Conservation (phyloP, 1,140 invertebrate species). For the Anastatus disparis region DNA sequence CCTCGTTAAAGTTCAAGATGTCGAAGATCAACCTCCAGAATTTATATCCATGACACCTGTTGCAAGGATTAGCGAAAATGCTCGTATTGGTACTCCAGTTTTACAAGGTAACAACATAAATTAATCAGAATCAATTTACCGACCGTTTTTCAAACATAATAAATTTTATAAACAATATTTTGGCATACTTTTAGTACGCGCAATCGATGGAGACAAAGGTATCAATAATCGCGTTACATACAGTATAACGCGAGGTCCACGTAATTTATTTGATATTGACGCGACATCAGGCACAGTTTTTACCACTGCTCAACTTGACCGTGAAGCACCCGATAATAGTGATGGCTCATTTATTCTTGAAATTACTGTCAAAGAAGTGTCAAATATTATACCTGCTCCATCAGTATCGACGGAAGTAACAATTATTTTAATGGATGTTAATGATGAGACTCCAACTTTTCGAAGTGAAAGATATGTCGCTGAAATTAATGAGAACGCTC, state of each 20-base stretch:
- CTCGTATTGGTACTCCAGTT: conserved; percentile 80
- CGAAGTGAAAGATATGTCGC: conserved; percentile 81
- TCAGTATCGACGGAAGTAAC: conserved; percentile 89
- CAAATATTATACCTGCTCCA: conserved; percentile 74
- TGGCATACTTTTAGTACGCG: conserved; percentile 73
- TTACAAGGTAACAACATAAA: conserved; percentile 81
- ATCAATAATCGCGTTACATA: conserved; percentile 90
- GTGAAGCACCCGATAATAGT: conserved; percentile 81
- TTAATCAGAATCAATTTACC: too few species aligned
- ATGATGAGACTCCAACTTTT: conserved; percentile 92
- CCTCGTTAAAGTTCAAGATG: conserved; percentile 86
- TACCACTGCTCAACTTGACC: conserved; percentile 80
- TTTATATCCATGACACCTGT: conserved; percentile 89
- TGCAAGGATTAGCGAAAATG: conserved; percentile 87
- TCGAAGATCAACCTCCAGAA: conserved; percentile 91
- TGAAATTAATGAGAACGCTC: conserved; percentile 92
- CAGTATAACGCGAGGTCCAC: conserved; percentile 79
- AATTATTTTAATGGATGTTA: conserved; percentile 92
- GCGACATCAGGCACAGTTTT: conserved; percentile 82
- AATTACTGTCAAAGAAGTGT: conserved; percentile 75
- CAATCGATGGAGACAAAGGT: conserved; percentile 91
- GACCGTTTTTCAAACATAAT: too few species aligned
- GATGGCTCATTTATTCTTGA: conserved; percentile 89
- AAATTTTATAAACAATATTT: too few species aligned
- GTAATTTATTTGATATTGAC: conserved; percentile 81